phyloP scores from a whole-genome alignment of 1,140 invertebrate species.

The Hypothenemus hampei region DNA sequence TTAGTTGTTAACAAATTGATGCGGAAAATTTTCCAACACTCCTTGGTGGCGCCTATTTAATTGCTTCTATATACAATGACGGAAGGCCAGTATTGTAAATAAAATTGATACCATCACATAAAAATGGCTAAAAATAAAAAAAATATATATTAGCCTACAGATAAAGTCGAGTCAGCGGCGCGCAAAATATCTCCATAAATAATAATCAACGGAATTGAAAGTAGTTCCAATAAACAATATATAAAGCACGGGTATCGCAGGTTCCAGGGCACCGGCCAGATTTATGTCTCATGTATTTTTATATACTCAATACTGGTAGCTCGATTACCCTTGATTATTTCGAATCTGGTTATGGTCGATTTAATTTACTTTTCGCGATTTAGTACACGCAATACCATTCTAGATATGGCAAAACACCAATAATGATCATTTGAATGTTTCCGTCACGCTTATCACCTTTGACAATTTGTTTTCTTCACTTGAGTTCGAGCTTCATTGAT shows the following conservation, averaged over 20 bases:
- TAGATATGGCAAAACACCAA: too few species aligned
- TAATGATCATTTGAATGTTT: background rate
- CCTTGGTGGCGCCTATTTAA: too few species aligned
- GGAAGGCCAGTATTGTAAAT: too few species aligned
- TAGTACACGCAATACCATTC: too few species aligned
- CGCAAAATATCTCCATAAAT: conserved; percentile 27
- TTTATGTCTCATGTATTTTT: conserved; percentile 17
- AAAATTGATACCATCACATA: background rate
- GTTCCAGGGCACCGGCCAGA: conserved; percentile 19
- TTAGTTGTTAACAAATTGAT: too few species aligned
- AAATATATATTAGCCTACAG: conserved; percentile 9
- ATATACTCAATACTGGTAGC: conserved; percentile 27
- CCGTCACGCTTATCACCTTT: background rate
- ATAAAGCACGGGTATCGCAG: conserved; percentile 23
- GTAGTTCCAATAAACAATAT: conserved; percentile 28
- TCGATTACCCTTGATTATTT: conserved; percentile 17
- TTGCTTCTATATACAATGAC: too few species aligned
- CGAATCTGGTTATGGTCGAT: conserved; percentile 4
- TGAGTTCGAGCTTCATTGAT: conserved; percentile 10
- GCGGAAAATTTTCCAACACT: too few species aligned
- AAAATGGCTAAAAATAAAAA: conserved; percentile 13
- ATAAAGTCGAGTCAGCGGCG: conserved; percentile 19
- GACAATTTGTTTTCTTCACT: background rate
- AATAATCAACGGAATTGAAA: conserved; percentile 29
- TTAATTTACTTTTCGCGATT: too few species aligned